Percentiles rank a stretch among this genome's conserved stretches.
These are phyloP conservation scores for Muricea muricata DNA, from an alignment of 92 coral and sea anemone genomes.

Conservation along the genomic window DNA sequence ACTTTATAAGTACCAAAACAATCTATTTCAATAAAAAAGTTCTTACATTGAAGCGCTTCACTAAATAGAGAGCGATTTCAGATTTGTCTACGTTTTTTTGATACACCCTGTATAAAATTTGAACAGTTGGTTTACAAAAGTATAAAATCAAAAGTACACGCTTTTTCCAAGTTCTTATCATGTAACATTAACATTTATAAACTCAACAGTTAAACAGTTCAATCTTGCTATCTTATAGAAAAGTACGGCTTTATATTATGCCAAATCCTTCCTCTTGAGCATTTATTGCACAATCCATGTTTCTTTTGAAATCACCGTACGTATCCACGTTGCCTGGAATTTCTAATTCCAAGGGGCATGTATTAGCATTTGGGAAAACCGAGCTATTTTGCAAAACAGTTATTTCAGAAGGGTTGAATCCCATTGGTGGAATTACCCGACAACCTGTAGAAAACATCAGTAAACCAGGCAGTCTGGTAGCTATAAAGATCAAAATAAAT, in stretches of 20 bases:
- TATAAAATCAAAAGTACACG: not conserved
- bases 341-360: conserved; percentile 55
- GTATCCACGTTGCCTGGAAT: conserved; percentile 10
- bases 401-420: conserved; percentile 39
- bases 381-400: conserved; percentile 5
- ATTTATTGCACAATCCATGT: conserved; percentile 41
- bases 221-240: not conserved
- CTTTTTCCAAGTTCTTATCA: not conserved
- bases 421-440: conserved; percentile 36
- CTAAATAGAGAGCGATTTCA: too few species aligned
- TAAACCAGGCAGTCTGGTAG: conserved; percentile 20
- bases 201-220: conserved; percentile 10
- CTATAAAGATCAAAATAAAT: conserved; percentile 5
- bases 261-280: conserved; percentile 6
- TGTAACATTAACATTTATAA: not conserved
- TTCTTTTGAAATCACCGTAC: conserved; percentile 25
- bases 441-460: conserved; percentile 50
- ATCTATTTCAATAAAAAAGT: not conserved
- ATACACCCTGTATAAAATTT: not conserved
- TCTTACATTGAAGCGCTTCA: not conserved
- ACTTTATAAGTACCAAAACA: too few species aligned
- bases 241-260: conserved; percentile 1
- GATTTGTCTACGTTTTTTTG: too few species aligned
- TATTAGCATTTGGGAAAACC: conserved; percentile 50
- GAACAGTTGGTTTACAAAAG: not conserved